These are phyloP conservation scores for Atrichornis clamosus DNA, from an alignment of 2,113 vertebrate genomes.

Conservation along the genomic window DNA sequence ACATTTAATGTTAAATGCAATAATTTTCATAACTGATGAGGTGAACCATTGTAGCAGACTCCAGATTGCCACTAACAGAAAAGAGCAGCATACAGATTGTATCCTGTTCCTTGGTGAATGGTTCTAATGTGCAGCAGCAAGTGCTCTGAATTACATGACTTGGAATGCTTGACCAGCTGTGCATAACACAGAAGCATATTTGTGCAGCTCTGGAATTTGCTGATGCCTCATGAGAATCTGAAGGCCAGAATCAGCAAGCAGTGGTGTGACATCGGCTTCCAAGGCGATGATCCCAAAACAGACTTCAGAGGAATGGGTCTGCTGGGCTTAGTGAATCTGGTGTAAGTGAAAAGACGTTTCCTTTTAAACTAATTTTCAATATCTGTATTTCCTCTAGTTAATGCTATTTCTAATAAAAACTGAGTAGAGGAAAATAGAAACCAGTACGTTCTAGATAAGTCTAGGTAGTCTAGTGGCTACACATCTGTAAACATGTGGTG, in stretches of 20 bases:
- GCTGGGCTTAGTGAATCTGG: conserved; percentile 90
- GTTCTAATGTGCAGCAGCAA: background rate
- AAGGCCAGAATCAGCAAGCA: conserved; percentile 93
- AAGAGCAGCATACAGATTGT: background rate
- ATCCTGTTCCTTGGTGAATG: background rate
- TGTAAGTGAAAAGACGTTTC: conserved; percentile 82
- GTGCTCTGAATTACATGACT: background rate
- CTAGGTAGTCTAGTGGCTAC: background rate
- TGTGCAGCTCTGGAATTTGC: conserved; percentile 88
- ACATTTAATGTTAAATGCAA: background rate
- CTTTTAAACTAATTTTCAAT: background rate
- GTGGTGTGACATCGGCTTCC: conserved; percentile 97
- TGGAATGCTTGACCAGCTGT: background rate
- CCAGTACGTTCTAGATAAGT: background rate
- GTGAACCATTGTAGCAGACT: background rate
- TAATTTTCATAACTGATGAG: background rate
- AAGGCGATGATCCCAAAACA: conserved; percentile 97
- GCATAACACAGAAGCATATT: conserved; percentile 53
- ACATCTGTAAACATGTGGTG: background rate
- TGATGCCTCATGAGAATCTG: conserved; percentile 88
- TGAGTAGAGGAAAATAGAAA: background rate
- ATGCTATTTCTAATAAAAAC: background rate
- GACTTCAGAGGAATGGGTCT: conserved; percentile 99
- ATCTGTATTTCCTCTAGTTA: background rate
- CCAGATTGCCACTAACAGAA: background rate